Evolutionary conservation across 1,140 invertebrate species (phyloP).

Genomic region (Xylocopa sonorina): DNA sequence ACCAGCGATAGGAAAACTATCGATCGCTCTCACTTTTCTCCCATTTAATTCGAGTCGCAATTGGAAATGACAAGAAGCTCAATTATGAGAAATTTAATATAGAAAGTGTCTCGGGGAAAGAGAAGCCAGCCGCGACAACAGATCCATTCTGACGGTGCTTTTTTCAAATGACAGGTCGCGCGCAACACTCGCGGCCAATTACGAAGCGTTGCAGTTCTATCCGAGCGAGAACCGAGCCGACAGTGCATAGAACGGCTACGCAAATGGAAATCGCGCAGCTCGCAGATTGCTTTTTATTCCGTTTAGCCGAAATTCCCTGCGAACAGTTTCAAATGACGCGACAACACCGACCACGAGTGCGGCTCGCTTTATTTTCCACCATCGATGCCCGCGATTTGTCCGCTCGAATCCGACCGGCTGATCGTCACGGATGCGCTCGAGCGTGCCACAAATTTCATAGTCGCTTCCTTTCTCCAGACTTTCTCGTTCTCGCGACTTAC

Average conservation of each 20-base stretch:
- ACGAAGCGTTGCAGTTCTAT: neutral
- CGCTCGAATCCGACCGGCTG: neutral
- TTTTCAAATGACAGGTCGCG: neutral
- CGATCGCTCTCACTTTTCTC: neutral
- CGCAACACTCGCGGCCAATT: neutral
- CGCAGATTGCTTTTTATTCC: conserved; percentile 8
- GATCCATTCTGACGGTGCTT: neutral
- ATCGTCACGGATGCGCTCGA: neutral
- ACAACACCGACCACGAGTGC: neutral
- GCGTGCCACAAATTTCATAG: neutral
- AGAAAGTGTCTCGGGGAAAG: no score
- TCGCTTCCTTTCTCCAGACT: neutral
- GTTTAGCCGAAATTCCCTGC: conserved; percentile 1
- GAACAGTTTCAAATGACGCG: conserved; percentile 2
- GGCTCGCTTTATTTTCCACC: neutral
- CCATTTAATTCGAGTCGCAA: neutral
- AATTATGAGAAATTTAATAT: no score
- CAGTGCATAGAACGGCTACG: neutral
- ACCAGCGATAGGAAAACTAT: neutral
- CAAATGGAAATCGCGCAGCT: conserved; percentile 3
- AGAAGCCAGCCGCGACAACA: neutral
- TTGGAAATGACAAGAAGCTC: no score
- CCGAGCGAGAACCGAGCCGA: neutral
- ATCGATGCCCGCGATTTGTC: conserved; percentile 1
- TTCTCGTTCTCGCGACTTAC: neutral